Conservation (phyloP, 2,797 vertebrate species). For the Eupleurogrammus muticus region DNA sequence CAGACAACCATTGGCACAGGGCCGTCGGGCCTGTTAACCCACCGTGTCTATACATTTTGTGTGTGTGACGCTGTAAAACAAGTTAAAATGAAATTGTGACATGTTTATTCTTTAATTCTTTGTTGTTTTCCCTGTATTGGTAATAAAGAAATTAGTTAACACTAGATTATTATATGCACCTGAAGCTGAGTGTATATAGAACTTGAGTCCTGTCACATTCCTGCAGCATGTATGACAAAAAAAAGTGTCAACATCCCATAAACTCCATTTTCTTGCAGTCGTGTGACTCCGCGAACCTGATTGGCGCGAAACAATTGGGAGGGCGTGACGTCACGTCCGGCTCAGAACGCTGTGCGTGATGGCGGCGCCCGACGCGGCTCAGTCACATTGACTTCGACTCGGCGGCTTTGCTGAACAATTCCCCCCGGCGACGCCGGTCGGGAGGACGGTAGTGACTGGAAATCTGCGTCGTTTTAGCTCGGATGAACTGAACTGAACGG, state of each 20-base stretch:
- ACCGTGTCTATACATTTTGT: background rate
- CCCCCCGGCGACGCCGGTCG: background rate
- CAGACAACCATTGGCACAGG: background rate
- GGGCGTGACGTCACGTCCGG: conserved; percentile 64
- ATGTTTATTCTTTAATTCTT: background rate
- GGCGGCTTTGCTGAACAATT: background rate
- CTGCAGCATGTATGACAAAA: no score
- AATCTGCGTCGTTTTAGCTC: background rate
- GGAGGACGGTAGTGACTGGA: background rate
- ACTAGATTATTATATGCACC: no score
- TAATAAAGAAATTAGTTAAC: no score
- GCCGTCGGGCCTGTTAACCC: background rate
- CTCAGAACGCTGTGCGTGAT: conserved; percentile 56
- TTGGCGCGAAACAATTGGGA: conserved; percentile 33
- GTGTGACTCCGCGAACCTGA: conserved; percentile 16
- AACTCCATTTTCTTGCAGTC: conserved; percentile 59
- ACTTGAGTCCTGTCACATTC: no score
- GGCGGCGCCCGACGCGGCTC: conserved; percentile 69
- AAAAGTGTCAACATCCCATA: conserved; percentile 28
- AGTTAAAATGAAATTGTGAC: background rate
- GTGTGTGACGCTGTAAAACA: no score
- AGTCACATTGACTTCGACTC: conserved; percentile 64
- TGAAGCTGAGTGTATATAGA: no score
- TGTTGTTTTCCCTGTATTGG: no score
- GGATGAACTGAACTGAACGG: conserved; percentile 3